Percentiles rank a stretch among this genome's conserved stretches.
Evolutionary conservation across 2,113 vertebrate species (phyloP).

Genomic region (chimpanzee (Pan troglodytes)): DNA sequence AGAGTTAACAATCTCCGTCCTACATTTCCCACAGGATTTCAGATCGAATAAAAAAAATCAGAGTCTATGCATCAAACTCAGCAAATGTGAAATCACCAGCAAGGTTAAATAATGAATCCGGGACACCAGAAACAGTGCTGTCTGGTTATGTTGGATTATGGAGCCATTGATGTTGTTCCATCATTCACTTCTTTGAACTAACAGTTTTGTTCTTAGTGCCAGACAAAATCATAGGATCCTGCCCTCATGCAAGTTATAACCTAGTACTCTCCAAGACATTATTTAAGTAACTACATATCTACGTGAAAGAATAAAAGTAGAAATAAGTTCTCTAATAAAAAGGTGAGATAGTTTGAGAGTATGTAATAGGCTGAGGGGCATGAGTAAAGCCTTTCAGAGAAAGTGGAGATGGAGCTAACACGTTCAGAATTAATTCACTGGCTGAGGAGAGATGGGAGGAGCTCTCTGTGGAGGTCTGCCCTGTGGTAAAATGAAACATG

Average conservation of each 20-base stretch:
- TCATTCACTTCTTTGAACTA: neutral
- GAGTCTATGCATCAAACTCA: neutral
- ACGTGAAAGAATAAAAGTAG: neutral
- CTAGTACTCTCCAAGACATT: neutral
- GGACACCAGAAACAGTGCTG: neutral
- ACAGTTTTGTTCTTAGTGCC: neutral
- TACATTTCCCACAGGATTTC: neutral
- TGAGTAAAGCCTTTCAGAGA: neutral
- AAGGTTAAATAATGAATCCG: neutral
- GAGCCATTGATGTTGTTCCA: rapidly evolving
- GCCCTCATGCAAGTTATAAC: rapidly evolving
- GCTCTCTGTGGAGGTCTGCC: neutral
- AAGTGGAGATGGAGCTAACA: neutral
- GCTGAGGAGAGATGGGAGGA: neutral
- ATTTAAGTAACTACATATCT: neutral
- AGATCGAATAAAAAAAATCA: neutral
- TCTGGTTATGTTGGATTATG: neutral
- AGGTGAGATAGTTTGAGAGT: neutral
- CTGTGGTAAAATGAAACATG: neutral
- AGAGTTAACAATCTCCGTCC: neutral
- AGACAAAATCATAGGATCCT: neutral
- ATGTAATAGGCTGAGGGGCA: neutral
- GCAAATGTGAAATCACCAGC: neutral
- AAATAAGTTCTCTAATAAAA: neutral
- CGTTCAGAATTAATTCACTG: neutral